Evolutionary conservation across 2,113 vertebrate genomes (phyloP), one percentile per base, ranked within the genome.

Genomic region (Lampris megalopsis): DNA sequence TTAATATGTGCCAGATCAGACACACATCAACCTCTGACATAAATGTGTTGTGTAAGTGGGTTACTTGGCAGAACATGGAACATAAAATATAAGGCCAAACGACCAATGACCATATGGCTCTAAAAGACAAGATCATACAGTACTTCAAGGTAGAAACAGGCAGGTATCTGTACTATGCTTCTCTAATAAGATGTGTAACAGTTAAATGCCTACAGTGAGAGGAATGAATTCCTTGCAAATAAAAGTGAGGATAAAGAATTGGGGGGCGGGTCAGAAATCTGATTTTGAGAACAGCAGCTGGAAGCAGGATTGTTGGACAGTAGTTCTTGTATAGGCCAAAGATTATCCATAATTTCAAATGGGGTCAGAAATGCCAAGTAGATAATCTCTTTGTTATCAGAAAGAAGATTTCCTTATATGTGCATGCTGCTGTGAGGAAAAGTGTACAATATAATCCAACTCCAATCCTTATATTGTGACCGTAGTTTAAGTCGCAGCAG

Each of bases 31-130:
- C 10, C 38, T 66, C 37, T 74, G 63, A 70, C 66, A 77, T 70
- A 74, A 84, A 82, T 77, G 72, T 54, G n/a, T 9, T 77, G 72
- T 54, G n/a, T 9, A 11, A 43, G 49, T 7, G 13, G 40, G 65
- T 61, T 41, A 37, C 4, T 48, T 13, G 0, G 40, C 49, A 66
- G 57, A 3, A 11, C 7, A 41, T 36, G 47, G 47, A 57, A 54
- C 48, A 75, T n/a, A 41, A 0, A 24, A 35, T 49, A 68, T 43
- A 38, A 4, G 63, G 86, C 75, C 67, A 63, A 75, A 68, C 50
- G 45, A 49, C 49, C 63, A 64, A 24, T n/a, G 42, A 61, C n/a
- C 36, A 61, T 24, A 65, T 1, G 43, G 48, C 45, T 35, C 4
- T 11, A 50, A 45, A 58, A 58, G 10, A 0, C 37, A 40, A n/a